Base-by-base conservation (phyloP, 2,797 vertebrate species). In the Limosa lapponica region DNA sequence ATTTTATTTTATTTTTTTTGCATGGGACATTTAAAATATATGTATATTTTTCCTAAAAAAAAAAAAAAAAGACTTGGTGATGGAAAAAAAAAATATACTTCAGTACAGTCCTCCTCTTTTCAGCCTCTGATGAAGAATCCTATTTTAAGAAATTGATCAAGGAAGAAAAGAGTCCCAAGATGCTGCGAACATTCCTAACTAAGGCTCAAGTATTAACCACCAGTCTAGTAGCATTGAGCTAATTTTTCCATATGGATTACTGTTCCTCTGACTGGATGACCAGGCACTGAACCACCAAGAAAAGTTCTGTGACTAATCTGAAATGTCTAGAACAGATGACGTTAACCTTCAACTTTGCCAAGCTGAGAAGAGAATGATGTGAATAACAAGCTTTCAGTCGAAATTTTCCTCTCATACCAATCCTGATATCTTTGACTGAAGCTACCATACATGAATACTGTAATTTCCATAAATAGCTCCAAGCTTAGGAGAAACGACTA, bases 101-200 rank as follows among this genome's bases (percentile, higher is more conserved):
- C 99, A 99, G 99, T 99, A 98, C 96, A 99, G 98, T 99, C 99
- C 98, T 99, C 99, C 98, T 99, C 98, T 99, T 99, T 99, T 98
- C 99, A 99, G 98, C 99, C 99, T 98, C 98, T 99, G 98, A 99
- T 99, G 99, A 99, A 99, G 99, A 99, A 99, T 98, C 98, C 98
- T 98, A 99, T 99, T 99, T 99, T 99, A 99, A 99, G 99, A 99
- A 99, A 99, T 98, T 99, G 99, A 99, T 97, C 98, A 98, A 98
- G 98, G 98, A 98, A 98, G 97, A 98, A 98, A 97, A 98, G 98
- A 98, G 96, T 96, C 94, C 98, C 98, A 97, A 95, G 97, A 98
- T 95, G 97, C 97, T 97, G 97, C 97, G 94, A 98, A 98, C 97
- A 97, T 97, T 98, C 98, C 98, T 98, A 97, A 98, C 97, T 98